Conservation (phyloP, 2,113 vertebrate species). For the Poeciliopsis prolifica region DNA sequence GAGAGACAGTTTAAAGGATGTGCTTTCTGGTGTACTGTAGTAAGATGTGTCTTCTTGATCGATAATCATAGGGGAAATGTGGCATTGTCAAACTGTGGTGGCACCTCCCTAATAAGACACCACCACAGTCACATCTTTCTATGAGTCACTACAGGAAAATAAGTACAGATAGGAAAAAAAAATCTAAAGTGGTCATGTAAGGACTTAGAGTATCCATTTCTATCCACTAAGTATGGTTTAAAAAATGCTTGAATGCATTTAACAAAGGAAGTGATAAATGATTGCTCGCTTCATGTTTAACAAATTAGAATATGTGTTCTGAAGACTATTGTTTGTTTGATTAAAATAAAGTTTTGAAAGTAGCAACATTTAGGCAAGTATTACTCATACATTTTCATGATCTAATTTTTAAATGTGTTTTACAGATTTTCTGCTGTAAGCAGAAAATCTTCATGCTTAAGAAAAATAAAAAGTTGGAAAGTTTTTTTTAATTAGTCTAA, state of each 20-base stretch:
- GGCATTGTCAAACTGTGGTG: slow-evolving; percentile 72
- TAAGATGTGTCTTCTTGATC: slow-evolving; percentile 56
- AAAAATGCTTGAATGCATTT: slow-evolving; percentile 37
- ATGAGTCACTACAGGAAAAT: slow-evolving; percentile 38
- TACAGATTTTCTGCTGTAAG: no score
- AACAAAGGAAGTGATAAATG: slow-evolving; percentile 42
- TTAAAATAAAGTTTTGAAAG: neutral
- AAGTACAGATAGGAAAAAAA: slow-evolving; percentile 19
- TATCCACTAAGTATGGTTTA: slow-evolving; percentile 42
- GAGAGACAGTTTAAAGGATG: slow-evolving; percentile 55
- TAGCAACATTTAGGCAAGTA: neutral
- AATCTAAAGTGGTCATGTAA: slow-evolving; percentile 14
- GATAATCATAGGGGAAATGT: slow-evolving; percentile 48
- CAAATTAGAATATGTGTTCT: neutral
- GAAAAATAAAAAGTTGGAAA: no score
- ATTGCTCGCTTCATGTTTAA: neutral
- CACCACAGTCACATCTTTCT: slow-evolving; percentile 21
- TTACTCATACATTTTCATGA: neutral
- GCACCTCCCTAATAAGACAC: slow-evolving; percentile 31
- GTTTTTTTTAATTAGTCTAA: no score
- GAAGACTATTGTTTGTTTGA: neutral
- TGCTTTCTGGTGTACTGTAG: slow-evolving; percentile 58
- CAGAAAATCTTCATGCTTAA: no score
- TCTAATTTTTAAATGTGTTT: no score
- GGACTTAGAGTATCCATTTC: slow-evolving; percentile 27